phyloP scores from a whole-genome alignment of 2,113 vertebrate genomes.

The Bungarus multicinctus region DNA sequence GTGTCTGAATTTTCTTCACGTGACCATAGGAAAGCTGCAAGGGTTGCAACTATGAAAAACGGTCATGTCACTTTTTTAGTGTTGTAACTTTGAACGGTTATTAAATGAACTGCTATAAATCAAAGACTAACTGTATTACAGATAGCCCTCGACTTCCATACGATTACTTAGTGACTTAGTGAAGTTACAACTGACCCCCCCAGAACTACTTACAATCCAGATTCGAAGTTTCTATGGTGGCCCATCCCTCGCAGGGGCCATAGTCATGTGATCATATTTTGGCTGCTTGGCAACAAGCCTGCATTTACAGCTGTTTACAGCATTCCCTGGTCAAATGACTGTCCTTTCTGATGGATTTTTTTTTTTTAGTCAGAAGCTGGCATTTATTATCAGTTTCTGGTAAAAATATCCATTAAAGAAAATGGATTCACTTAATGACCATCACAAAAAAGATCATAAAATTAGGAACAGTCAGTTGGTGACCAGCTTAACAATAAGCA shows the following conservation, averaged over 20 bases:
- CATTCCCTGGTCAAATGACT: background rate
- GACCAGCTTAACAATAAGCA: background rate
- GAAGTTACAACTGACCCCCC: background rate
- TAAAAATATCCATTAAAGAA: background rate
- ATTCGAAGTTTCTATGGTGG: background rate
- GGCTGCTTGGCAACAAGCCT: background rate
- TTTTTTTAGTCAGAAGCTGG: too few species aligned
- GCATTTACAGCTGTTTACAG: background rate
- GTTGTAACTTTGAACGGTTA: too few species aligned
- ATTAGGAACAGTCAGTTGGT: background rate
- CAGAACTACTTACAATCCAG: background rate
- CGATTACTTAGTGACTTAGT: background rate
- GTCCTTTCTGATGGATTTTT: background rate
- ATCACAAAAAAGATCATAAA: background rate
- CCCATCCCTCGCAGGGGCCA: background rate
- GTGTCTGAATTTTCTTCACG: too few species aligned
- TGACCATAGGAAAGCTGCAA: too few species aligned
- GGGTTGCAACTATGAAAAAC: too few species aligned
- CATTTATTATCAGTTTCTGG: background rate
- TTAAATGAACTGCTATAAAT: too few species aligned
- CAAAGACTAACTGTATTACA: background rate
- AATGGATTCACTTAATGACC: background rate
- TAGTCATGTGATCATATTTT: background rate
- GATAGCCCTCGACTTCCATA: background rate
- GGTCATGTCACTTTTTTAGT: too few species aligned